Evolutionary conservation across 53 echinoderm and acorn worm genomes (phyloP).

Genomic region (Holothuria scabra): DNA sequence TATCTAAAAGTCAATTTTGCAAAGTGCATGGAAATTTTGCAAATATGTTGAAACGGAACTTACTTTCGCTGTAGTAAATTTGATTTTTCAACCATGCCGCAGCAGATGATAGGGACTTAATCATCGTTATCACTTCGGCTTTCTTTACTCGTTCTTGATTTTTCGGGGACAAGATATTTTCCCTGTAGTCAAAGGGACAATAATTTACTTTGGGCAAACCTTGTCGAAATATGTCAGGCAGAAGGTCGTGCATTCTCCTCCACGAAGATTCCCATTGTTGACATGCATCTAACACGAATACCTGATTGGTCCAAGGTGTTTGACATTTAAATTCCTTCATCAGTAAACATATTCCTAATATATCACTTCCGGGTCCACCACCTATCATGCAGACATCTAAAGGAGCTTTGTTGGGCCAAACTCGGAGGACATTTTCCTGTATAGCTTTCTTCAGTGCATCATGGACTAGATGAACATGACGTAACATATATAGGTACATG

Average conservation of each 20-base stretch:
- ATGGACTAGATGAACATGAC: constrained; percentile 26
- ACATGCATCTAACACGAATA: constrained; percentile 17
- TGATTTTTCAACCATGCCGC: constrained; percentile 15
- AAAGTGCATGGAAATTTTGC: too few species aligned
- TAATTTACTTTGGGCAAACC: background rate
- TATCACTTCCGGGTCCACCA: constrained; percentile 48
- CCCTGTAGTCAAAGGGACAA: background rate
- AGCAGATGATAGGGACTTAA: constrained; percentile 23
- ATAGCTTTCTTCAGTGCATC: background rate
- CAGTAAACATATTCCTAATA: constrained; percentile 9
- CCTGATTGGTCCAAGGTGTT: background rate
- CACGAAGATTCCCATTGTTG: constrained; percentile 2
- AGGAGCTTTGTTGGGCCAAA: background rate
- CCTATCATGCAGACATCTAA: constrained; percentile 13
- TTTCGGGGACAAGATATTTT: background rate
- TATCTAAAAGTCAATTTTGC: too few species aligned
- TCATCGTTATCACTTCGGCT: constrained; percentile 17
- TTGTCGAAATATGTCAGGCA: background rate
- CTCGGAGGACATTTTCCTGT: background rate
- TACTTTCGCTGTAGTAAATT: background rate
- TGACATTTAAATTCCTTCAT: background rate
- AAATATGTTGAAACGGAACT: too few species aligned
- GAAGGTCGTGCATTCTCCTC: background rate
- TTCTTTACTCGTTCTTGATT: background rate
- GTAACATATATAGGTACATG: constrained; percentile 33